Evolutionary conservation across 2,888 invertebrate species (phyloP).

Genomic region (Parnassius glacialis): DNA sequence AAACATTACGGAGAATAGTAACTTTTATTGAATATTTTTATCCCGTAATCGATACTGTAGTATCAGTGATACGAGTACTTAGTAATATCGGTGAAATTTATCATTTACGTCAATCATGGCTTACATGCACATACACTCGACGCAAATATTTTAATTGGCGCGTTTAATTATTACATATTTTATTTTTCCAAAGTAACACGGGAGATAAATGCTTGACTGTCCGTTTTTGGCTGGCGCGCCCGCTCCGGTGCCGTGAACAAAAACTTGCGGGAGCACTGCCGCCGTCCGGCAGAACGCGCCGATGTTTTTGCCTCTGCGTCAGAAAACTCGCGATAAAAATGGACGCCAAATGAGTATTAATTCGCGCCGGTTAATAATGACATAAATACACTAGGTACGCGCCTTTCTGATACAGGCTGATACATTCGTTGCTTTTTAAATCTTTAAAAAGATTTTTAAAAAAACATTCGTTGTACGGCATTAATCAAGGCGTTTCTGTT

Average conservation of each 20-base stretch:
- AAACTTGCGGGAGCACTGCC: conserved; percentile 41
- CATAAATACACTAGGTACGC: conserved; percentile 75
- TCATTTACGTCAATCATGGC: background rate
- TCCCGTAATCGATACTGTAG: no score
- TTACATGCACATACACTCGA: background rate
- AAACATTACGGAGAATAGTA: no score
- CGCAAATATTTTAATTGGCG: conserved; percentile 25
- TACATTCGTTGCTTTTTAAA: background rate
- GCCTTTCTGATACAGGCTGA: conserved; percentile 54
- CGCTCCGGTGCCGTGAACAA: conserved; percentile 40
- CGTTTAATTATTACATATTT: conserved; percentile 37
- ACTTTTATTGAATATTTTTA: no score
- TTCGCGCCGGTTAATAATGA: conserved; percentile 79
- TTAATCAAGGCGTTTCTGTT: background rate
- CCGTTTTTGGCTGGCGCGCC: conserved; percentile 55
- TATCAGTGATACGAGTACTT: no score
- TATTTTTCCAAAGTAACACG: conserved; percentile 33
- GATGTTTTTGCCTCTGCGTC: conserved; percentile 56
- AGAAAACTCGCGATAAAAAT: conserved; percentile 68
- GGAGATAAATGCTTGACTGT: conserved; percentile 41
- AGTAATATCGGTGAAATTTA: background rate
- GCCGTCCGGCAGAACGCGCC: conserved; percentile 45
- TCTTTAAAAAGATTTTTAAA: no score
- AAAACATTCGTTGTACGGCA: background rate
- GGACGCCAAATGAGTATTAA: conserved; percentile 78